Evolutionary conservation across 2,797 vertebrate genomes (phyloP), one percentile per base, ranked within the genome.

Genomic region (Oreochromis mossambicus): DNA sequence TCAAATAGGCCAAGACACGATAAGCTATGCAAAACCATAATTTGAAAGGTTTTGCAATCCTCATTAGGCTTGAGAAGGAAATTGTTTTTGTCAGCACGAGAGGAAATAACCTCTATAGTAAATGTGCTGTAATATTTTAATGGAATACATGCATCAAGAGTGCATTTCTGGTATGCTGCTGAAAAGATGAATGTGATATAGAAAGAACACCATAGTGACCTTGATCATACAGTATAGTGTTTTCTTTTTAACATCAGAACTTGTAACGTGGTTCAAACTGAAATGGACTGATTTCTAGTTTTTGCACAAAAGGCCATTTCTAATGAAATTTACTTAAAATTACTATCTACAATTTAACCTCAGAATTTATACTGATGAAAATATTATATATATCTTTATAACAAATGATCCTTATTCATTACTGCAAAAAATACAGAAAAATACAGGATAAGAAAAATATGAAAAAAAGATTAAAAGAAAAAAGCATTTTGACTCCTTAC

Each of bases 51-150:
- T 93, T 63, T 79, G 88, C 92, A 90, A 85, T 93, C 83, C 87
- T 94, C 92, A 95, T 95, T 93, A 93, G 89, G 88, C 70, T 89
- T 87, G 61, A 83, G 89, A 90, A 85, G 83, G 87, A 92, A 92
- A 94, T 94, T 89, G 87, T 93, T 92, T 94, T 94, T 92, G 84
- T 89, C 87, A 92, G 76, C 84, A 83, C 84, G 89, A 82, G 83
- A 82, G 93, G 92, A 91, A 94, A 92, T 93, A 93, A 91, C 86
- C 82, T 89, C 77, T 78, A 77, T 75, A 51, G 85, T 91, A 86
- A 92, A 94, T 90, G 84, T 92, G 82, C 85, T 94, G 87, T 90
- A 90, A 89, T 94, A 92, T 88, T 92, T 87, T 93, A 92, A 94
- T 88, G 87, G 85, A 89, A 88, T 77, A 84, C 75, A 82, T 91